phyloP scores from a whole-genome alignment of 1,140 invertebrate species.

The Bombus vancouverensis region DNA sequence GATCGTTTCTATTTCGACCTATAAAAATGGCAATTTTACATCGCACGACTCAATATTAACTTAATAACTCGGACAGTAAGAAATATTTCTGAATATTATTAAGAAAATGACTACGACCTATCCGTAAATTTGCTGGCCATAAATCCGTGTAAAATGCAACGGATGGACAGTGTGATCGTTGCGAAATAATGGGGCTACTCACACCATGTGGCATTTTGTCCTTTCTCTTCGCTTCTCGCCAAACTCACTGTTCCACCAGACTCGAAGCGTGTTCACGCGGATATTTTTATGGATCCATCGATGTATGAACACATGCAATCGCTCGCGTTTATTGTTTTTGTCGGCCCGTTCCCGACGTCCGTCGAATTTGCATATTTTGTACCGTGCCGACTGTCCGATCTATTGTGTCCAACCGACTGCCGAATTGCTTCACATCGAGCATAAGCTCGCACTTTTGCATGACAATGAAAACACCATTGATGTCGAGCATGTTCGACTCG shows the following conservation, averaged over 20 bases:
- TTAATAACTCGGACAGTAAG: no score
- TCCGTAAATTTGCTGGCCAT: conserved; percentile 54
- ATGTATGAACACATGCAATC: conserved; percentile 79
- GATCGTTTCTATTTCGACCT: no score
- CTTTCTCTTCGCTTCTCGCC: conserved; percentile 27
- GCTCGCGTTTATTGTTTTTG: conserved; percentile 80
- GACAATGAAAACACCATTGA: conserved; percentile 72
- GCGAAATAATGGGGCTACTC: conserved; percentile 68
- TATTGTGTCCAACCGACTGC: conserved; percentile 77
- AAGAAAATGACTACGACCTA: neutral
- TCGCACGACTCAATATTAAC: no score
- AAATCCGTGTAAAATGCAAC: conserved; percentile 59
- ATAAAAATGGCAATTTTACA: neutral
- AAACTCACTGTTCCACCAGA: conserved; percentile 27
- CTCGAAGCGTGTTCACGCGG: conserved; percentile 60
- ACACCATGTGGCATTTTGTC: conserved; percentile 47
- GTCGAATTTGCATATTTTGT: conserved; percentile 77
- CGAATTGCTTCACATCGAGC: conserved; percentile 76
- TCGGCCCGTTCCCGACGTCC: conserved; percentile 65
- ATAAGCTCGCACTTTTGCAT: conserved; percentile 79
- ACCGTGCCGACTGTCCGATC: conserved; percentile 65
- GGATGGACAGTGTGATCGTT: conserved; percentile 58
- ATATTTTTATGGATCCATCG: conserved; percentile 79
- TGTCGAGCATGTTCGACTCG: conserved; percentile 61
- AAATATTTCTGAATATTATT: neutral